Evolutionary conservation across 1,140 invertebrate species (phyloP).

Genomic region (Atta texana): DNA sequence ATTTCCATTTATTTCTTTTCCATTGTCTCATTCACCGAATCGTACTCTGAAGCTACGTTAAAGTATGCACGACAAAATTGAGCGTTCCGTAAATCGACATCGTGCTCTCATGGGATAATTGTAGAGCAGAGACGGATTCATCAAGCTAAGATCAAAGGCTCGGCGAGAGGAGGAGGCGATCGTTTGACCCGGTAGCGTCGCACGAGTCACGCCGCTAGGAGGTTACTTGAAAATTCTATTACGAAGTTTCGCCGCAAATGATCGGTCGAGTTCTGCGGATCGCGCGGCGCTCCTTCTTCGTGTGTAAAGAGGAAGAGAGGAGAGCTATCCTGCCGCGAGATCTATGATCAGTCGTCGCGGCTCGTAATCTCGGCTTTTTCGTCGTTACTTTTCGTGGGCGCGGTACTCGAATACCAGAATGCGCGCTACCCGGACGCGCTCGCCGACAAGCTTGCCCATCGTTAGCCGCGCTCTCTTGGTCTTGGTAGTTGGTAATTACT

Average conservation of each 20-base stretch:
- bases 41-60: neutral
- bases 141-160: conserved; percentile 20
- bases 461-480: conserved; percentile 43
- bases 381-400: conserved; percentile 37
- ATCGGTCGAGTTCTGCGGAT: conserved; percentile 38
- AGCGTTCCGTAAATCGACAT: neutral
- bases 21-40: neutral
- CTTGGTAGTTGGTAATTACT: conserved; percentile 71
- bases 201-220: conserved; percentile 28
- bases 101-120: conserved; percentile 4
- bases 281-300: neutral
- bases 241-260: conserved; percentile 51
- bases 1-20: neutral
- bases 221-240: conserved; percentile 51
- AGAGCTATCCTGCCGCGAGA: conserved; percentile 26
- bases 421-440: conserved; percentile 7
- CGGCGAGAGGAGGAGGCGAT: conserved; percentile 1
- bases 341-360: conserved; percentile 43
- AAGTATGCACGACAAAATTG: conserved; percentile 20
- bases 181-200: conserved; percentile 14
- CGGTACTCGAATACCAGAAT: conserved; percentile 45
- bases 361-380: conserved; percentile 41
- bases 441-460: conserved; percentile 35
- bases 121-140: neutral
- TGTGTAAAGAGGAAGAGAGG: neutral